phyloP scores from a whole-genome alignment of 2,888 invertebrate species.

The Fragum whitleyi region DNA sequence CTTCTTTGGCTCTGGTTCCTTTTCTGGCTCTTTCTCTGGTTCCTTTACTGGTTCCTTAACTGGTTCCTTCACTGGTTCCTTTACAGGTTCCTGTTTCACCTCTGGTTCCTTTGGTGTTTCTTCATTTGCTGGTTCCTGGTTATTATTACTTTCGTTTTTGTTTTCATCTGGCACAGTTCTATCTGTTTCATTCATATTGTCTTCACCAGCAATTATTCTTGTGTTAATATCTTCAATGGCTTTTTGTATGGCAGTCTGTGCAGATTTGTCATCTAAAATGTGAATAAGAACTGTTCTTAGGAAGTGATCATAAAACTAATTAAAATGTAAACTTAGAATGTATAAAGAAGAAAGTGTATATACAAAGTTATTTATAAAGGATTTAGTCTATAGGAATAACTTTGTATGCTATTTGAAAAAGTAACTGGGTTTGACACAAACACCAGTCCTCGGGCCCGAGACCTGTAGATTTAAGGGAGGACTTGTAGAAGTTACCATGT shows the following conservation, averaged over 20 bases:
- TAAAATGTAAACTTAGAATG: too few relatives aligned
- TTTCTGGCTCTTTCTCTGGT: constrained; percentile 6
- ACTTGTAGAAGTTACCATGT: too few relatives aligned
- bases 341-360: too few relatives aligned
- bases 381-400: too few relatives aligned
- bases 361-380: too few relatives aligned
- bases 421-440: too few relatives aligned
- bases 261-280: constrained; percentile 77
- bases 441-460: too few relatives aligned
- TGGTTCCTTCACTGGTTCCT: constrained; percentile 13
- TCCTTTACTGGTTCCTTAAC: background rate
- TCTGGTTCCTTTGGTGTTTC: constrained; percentile 10
- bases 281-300: too few relatives aligned
- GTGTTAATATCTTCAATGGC: constrained; percentile 83
- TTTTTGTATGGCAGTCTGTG: constrained; percentile 82
- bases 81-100: background rate
- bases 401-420: too few relatives aligned
- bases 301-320: too few relatives aligned
- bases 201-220: constrained; percentile 67
- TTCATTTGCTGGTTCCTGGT: constrained; percentile 3
- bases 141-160: background rate
- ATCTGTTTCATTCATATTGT: constrained; percentile 16
- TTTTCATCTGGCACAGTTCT: constrained; percentile 9
- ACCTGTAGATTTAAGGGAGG: too few relatives aligned
- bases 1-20: constrained; percentile 10